Conservation (phyloP, 2,113 vertebrate genomes). For the Poecile atricapillus region DNA sequence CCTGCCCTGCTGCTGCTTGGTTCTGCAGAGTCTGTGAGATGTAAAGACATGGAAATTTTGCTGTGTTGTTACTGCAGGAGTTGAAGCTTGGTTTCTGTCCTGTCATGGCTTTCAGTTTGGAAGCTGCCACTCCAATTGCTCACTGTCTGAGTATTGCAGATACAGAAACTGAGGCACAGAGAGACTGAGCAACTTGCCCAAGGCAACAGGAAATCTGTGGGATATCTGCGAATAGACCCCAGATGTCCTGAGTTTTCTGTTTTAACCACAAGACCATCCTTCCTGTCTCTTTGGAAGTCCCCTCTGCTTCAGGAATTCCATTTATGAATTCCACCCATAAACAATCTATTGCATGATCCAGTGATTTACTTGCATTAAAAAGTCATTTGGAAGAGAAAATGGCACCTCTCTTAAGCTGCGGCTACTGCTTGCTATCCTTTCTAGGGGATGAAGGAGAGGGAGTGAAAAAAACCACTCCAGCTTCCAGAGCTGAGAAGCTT, state of each 20-base stretch:
- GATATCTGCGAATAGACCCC: slow-evolving; percentile 55
- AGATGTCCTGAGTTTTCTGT: slow-evolving; percentile 47
- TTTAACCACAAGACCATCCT: slow-evolving; percentile 55
- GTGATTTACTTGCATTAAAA: neutral
- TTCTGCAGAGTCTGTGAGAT: neutral
- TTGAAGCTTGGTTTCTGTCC: neutral
- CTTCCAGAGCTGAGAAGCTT: neutral
- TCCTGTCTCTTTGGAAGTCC: slow-evolving; percentile 52
- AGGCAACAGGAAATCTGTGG: slow-evolving; percentile 58
- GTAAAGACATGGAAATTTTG: neutral
- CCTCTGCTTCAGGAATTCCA: slow-evolving; percentile 45
- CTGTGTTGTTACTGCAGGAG: neutral
- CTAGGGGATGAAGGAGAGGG: neutral
- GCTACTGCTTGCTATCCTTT: neutral
- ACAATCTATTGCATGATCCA: neutral
- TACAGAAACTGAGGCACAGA: slow-evolving; percentile 51
- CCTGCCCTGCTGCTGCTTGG: neutral
- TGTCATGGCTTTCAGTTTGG: neutral
- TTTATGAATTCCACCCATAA: slow-evolving; percentile 13
- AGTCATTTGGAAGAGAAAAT: neutral
- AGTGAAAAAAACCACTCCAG: neutral
- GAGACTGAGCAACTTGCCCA: slow-evolving; percentile 16
- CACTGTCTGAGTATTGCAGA: neutral
- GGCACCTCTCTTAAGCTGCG: neutral
- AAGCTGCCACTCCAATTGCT: neutral